phyloP scores from a whole-genome alignment of 2,797 vertebrate genomes.

The Neoniphon sammara region DNA sequence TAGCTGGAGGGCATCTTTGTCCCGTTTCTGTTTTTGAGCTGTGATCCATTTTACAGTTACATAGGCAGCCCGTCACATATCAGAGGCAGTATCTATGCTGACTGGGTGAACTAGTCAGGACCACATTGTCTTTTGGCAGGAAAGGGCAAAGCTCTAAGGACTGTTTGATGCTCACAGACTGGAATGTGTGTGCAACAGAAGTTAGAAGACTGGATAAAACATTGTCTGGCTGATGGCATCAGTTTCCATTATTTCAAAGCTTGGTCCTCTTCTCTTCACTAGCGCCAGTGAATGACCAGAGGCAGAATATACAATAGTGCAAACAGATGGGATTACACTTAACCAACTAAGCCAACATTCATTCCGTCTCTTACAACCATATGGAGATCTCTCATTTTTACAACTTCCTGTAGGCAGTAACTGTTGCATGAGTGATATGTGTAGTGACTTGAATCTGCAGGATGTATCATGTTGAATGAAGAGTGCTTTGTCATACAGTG shows the following conservation, averaged over 20 bases:
- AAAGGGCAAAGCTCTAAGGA: slow-evolving; percentile 20
- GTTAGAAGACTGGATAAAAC: neutral
- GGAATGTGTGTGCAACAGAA: slow-evolving; percentile 11
- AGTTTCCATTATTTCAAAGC: slow-evolving; percentile 13
- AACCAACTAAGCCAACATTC: slow-evolving; percentile 33
- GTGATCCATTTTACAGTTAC: slow-evolving; percentile 37
- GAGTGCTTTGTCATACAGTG: slow-evolving; percentile 28
- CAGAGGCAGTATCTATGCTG: slow-evolving; percentile 34
- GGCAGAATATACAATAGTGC: slow-evolving; percentile 11
- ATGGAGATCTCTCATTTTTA: slow-evolving; percentile 48
- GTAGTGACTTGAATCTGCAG: slow-evolving; percentile 29
- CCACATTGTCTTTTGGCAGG: slow-evolving; percentile 29
- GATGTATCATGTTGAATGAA: slow-evolving; percentile 32
- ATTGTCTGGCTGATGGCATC: slow-evolving; percentile 3
- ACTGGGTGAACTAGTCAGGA: slow-evolving; percentile 17
- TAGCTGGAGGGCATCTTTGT: slow-evolving; percentile 29
- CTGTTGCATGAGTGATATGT: slow-evolving; percentile 54
- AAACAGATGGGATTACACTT: slow-evolving; percentile 55
- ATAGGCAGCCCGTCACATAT: slow-evolving; percentile 32
- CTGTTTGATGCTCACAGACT: slow-evolving; percentile 22
- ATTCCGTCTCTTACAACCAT: slow-evolving; percentile 40
- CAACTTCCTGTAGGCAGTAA: slow-evolving; percentile 54
- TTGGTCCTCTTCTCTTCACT: slow-evolving; percentile 3
- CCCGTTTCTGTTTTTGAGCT: slow-evolving; percentile 24
- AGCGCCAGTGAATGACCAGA: neutral